Conservation (phyloP, 1,140 invertebrate species). For the Trichonephila inaurata region DNA sequence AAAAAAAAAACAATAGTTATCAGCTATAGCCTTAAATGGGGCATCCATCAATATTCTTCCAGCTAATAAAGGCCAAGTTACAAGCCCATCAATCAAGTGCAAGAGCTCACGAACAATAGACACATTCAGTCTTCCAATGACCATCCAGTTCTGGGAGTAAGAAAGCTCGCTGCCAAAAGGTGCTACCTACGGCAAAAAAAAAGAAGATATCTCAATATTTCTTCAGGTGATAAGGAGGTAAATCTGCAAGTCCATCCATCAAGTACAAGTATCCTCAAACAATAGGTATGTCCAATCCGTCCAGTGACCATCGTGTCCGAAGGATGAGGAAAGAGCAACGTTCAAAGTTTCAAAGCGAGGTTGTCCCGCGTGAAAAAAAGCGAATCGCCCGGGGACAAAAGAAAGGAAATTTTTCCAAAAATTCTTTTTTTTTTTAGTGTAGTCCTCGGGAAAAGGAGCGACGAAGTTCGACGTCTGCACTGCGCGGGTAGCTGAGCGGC, state of each 20-base stretch:
- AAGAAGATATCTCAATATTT: not conserved
- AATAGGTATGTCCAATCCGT: not conserved
- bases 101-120: not conserved
- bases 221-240: not conserved
- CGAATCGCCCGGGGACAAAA: constrained; percentile 27
- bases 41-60: not conserved
- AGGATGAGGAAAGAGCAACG: not conserved
- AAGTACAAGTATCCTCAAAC: not conserved
- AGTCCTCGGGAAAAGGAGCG: constrained; percentile 40
- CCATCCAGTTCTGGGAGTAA: not conserved
- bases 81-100: no score
- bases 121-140: not conserved
- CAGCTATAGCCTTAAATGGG: not conserved
- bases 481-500: constrained; percentile 67
- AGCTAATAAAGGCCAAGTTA: not conserved
- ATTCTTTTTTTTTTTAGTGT: not conserved
- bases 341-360: not conserved
- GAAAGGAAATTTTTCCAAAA: not conserved
- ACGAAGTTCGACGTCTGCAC: constrained; percentile 49
- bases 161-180: not conserved
- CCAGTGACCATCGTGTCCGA: not conserved
- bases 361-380: not conserved
- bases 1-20: no score
- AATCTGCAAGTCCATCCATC: not conserved
- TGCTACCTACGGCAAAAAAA: not conserved